phyloP scores from a whole-genome alignment of 92 coral and sea anemone genomes.

The Desmophyllum pertusum region DNA sequence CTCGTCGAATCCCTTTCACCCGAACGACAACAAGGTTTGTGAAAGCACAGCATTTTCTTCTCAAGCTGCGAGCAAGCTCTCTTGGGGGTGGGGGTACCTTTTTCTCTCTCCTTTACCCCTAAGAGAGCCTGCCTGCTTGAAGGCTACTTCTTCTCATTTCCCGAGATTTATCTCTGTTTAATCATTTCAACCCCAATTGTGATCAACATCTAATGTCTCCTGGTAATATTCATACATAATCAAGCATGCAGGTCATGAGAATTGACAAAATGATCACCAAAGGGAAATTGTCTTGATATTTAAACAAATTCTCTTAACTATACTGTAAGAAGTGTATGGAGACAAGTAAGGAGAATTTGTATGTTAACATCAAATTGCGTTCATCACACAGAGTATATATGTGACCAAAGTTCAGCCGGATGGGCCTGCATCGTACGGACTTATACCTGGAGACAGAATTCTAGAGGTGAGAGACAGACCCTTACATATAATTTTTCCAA shows the following conservation, averaged over 20 bases:
- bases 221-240: too few species aligned
- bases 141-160: too few species aligned
- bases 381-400: constrained; percentile 78
- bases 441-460: constrained; percentile 90
- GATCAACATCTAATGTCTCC: too few species aligned
- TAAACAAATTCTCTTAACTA: not conserved
- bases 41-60: too few species aligned
- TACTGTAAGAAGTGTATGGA: not conserved
- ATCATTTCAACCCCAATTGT: too few species aligned
- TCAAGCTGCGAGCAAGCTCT: not conserved
- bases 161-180: too few species aligned
- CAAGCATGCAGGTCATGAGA: too few species aligned
- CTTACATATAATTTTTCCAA: not conserved
- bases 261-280: not conserved
- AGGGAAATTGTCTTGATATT: not conserved
- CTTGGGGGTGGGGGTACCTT: not conserved
- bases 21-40: constrained; percentile 71
- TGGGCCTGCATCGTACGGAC: constrained; percentile 88
- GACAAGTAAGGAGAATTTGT: not conserved
- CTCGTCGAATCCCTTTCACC: constrained; percentile 75
- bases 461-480: constrained; percentile 72
- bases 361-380: not conserved
- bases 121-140: too few species aligned
- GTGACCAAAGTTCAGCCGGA: constrained; percentile 94
- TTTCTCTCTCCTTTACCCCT: too few species aligned